A percentile compares a stretch with the other conserved stretches of the same genome.
These are phyloP conservation scores for Manis crassicaudata DNA, from an alignment of 2,797 vertebrate genomes.

Conservation along the genomic window DNA sequence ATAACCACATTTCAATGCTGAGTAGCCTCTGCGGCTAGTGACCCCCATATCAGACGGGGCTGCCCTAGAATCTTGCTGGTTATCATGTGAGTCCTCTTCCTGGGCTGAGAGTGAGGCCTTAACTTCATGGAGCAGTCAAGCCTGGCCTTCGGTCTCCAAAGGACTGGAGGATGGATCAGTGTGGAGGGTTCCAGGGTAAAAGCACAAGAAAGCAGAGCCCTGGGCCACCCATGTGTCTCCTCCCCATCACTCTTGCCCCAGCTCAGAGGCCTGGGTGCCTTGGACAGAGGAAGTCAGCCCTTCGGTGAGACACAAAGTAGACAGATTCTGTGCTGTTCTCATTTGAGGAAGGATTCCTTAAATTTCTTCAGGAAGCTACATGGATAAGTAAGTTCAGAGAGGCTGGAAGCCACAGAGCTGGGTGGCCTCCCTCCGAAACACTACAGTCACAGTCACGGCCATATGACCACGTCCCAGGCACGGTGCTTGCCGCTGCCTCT, in stretches of 20 bases:
- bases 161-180: neutral
- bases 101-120: neutral
- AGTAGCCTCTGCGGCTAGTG: neutral
- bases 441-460: neutral
- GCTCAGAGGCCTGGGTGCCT: neutral
- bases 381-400: neutral
- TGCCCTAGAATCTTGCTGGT: neutral
- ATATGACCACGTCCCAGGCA: accelerated
- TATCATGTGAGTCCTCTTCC: neutral
- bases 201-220: neutral
- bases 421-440: neutral
- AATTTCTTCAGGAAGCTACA: neutral
- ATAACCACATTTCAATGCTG: neutral
- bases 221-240: accelerated
- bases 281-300: neutral
- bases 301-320: neutral
- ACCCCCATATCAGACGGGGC: accelerated
- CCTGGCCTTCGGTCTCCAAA: neutral
- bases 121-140: neutral
- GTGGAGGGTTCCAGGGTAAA: neutral
- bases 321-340: neutral
- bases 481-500: neutral
- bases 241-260: no score
- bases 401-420: neutral
- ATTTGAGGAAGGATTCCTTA: neutral